These are phyloP conservation scores for Pipistrellus nathusii DNA, from an alignment of 2,797 vertebrate genomes.

Conservation along the genomic window DNA sequence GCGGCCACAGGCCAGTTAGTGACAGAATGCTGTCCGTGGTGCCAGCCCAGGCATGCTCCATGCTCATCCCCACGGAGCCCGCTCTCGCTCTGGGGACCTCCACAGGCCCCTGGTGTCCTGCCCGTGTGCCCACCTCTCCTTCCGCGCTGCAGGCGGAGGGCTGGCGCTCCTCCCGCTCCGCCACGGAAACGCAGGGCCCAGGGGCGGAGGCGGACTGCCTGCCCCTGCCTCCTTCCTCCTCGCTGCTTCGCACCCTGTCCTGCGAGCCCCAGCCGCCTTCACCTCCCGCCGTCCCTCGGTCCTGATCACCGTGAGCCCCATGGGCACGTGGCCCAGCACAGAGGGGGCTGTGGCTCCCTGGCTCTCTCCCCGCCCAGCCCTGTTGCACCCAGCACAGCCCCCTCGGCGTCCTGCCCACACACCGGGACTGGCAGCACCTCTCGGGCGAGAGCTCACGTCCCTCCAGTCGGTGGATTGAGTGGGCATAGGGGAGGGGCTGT, in stretches of 20 bases:
- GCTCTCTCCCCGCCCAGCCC: not conserved
- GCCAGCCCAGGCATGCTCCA: fast-evolving
- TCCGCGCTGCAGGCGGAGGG: not conserved
- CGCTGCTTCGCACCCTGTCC: fast-evolving
- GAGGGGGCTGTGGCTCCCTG: not conserved
- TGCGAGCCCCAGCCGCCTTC: not conserved
- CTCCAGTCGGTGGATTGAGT: not conserved
- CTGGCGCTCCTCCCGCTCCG: no score
- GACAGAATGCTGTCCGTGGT: not conserved
- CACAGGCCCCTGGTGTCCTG: fast-evolving
- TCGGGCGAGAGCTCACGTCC: not conserved
- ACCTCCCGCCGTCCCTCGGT: not conserved
- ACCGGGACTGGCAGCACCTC: not conserved
- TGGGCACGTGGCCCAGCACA: not conserved
- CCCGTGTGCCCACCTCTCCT: not conserved
- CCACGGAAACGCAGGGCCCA: not conserved
- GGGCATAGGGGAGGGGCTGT: not conserved
- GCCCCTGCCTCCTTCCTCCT: not conserved
- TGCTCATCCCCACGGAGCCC: fast-evolving
- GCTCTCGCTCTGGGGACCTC: not conserved
- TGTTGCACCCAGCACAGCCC: fast-evolving
- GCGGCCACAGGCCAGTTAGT: not conserved
- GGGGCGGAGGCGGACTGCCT: not conserved
- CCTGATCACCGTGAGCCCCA: not conserved
- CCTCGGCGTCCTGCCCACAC: not conserved